Evolutionary conservation across 2,888 invertebrate species (phyloP), one percentile per base, ranked within the genome.

Genomic region (Phalangium opilio): DNA sequence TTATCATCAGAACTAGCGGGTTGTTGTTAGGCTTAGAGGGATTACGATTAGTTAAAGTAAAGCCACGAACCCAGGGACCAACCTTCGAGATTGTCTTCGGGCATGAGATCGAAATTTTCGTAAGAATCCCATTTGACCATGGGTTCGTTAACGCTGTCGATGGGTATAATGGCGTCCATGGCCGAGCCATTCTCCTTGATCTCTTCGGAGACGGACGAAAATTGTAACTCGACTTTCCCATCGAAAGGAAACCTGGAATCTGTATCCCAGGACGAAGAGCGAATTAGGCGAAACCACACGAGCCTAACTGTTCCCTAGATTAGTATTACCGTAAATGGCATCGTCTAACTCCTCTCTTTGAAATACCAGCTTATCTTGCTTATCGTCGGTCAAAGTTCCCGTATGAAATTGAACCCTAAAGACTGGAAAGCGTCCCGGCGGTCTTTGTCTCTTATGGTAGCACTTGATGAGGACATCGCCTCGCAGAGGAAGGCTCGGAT

Each of bases 341-440:
- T 79, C 75, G 69, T 91, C 90, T 57, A 91, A 75, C 64, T 90
- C 87, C 61, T 80, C 79, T 63, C 84, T 79, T 50, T 80, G 79
- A 71, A 89, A 86, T 60, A 80, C 78, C 47, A 90, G 75, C 51
- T 81, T 81, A 68, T 83, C 79, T 64, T 84, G 81, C 41, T 83
- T 76, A 8, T 38, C 38, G 18, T 18, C 18, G 38, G 15, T 18
- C 55, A 90, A 81, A 45, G 89, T 87, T 70, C 90, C 90, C 3
- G 91, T 90, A 73, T 91, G 90, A 72, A 91, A 89, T 76, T 91
- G 84, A 64, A 82, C 80, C 43, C 82, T 78, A 71, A 85, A 86
- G 58, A 86, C 76, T n/a, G 82, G 75, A 59, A 79, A 79, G 38
- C 75, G 70, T 41, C 55, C 56, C n/a, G 55, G 49, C 10, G 58